A percentile compares a stretch with the other conserved stretches of the same genome.
These are phyloP conservation scores for Poecile montanus DNA, from an alignment of 2,797 vertebrate species.

Conservation along the genomic window DNA sequence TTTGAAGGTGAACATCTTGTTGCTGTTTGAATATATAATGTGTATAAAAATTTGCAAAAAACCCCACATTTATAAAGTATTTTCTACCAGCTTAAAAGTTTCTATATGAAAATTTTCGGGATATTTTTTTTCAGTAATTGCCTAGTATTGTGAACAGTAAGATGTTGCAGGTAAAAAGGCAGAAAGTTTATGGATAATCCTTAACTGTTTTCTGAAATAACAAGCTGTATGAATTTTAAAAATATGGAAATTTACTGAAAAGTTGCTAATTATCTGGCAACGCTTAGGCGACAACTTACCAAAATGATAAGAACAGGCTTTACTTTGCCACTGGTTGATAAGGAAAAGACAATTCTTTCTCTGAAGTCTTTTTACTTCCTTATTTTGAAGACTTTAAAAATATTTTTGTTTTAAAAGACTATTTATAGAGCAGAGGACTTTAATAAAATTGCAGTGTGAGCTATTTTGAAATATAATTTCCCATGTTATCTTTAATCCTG, in stretches of 20 bases:
- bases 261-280: not conserved
- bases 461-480: conserved; percentile 24
- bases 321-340: not conserved
- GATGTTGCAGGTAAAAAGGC: not conserved
- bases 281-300: not conserved
- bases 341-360: not conserved
- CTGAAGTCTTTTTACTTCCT: not conserved
- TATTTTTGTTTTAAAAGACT: not conserved
- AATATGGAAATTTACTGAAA: not conserved
- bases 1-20: not conserved
- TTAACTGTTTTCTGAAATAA: not conserved
- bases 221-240: not conserved
- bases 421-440: not conserved
- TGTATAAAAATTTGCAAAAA: not conserved
- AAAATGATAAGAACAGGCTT: not conserved
- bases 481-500: not conserved
- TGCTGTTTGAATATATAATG: not conserved
- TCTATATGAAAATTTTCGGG: not conserved
- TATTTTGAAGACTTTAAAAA: not conserved
- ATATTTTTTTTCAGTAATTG: not conserved
- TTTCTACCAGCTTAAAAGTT: not conserved
- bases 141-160: not conserved
- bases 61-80: not conserved
- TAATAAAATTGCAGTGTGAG: not conserved
- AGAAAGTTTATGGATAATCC: not conserved